Evolutionary conservation across 2,113 vertebrate species (phyloP), one percentile per base, ranked within the genome.

Genomic region (Rhabdomys dilectus): DNA sequence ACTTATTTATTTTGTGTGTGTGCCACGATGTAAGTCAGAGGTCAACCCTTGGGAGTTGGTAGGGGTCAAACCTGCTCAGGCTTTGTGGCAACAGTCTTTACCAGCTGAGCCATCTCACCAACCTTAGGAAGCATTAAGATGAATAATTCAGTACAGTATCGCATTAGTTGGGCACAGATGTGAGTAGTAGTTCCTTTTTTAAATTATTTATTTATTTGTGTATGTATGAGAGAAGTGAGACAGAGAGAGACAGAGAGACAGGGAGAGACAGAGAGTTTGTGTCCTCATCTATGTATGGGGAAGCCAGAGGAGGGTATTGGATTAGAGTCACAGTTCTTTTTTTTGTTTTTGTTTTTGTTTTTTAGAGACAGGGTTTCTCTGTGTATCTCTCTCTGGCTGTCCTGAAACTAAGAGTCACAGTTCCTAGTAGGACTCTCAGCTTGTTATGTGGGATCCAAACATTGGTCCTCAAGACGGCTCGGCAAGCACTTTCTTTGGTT

Each of bases 91-190:
- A 22, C 29, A 66, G 17, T 66, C 16, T 86, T 86, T 45, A 85
- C 39, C 39, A 48, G 10, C 29, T 36, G 84, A 66, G 42, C 17
- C 42, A 34, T 34, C 60, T 86, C 26, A 34, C 39, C 42, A 22
- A 62, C 29, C 62, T 53, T 88, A 93, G 73, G 62, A 88, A 62
- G n/a, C 70, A 89, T 82, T 89, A 88, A 94, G 72, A 64, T 62
- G 21, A 93, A 93, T 26, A 16, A 48, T 85, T 87, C 39, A 36
- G 42, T 60, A 85, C 13, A 51, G 3, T 34, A 48, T 21, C 42
- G 60, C 5, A 26, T 94, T 66, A 62, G 26, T 7, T 88, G 13
- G n/a, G 34, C 39, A 66, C 34, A 81, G 42, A 36, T 62, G 62
- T 53, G 56, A 87, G 16, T 64, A 39, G 36, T 19, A 31, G 39